These are phyloP conservation scores for Pseudolaguvia tuberculata DNA, from an alignment of 2,113 vertebrate genomes.

Conservation along the genomic window DNA sequence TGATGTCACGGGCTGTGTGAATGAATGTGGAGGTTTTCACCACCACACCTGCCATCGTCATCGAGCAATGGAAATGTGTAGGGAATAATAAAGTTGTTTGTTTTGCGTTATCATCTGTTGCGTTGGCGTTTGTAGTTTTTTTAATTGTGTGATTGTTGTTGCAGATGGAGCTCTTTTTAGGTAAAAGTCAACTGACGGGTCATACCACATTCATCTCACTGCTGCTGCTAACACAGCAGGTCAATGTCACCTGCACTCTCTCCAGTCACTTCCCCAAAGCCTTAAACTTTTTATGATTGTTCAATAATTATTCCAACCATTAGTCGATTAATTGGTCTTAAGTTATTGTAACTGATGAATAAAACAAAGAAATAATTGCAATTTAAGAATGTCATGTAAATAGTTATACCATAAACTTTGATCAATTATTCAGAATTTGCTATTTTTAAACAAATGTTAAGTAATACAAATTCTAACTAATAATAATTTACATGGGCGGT, in stretches of 20 bases:
- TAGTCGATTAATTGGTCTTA: too few relatives aligned
- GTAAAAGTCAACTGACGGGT: slow-evolving; percentile 55
- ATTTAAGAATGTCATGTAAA: too few relatives aligned
- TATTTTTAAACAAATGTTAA: too few relatives aligned
- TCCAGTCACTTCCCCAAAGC: too few relatives aligned
- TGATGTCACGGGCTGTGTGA: neutral
- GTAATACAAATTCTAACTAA: too few relatives aligned
- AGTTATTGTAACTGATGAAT: too few relatives aligned
- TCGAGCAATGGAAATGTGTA: neutral
- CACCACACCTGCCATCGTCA: neutral
- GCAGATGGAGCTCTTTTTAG: slow-evolving; percentile 34
- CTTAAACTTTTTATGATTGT: too few relatives aligned
- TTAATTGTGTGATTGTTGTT: slow-evolving; percentile 17
- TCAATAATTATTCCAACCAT: too few relatives aligned
- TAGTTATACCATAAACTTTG: too few relatives aligned
- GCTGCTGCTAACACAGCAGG: slow-evolving; percentile 17
- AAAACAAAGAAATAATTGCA: too few relatives aligned
- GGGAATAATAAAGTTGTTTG: slow-evolving; percentile 4
- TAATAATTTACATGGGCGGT: too few relatives aligned
- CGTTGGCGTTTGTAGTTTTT: neutral
- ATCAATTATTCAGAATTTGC: too few relatives aligned
- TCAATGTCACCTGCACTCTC: slow-evolving; percentile 39
- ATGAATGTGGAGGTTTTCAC: slow-evolving; percentile 14
- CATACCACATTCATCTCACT: slow-evolving; percentile 54
- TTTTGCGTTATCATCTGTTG: slow-evolving; percentile 13